phyloP scores from a whole-genome alignment of 2,888 invertebrate species.

The Tachina lurida region DNA sequence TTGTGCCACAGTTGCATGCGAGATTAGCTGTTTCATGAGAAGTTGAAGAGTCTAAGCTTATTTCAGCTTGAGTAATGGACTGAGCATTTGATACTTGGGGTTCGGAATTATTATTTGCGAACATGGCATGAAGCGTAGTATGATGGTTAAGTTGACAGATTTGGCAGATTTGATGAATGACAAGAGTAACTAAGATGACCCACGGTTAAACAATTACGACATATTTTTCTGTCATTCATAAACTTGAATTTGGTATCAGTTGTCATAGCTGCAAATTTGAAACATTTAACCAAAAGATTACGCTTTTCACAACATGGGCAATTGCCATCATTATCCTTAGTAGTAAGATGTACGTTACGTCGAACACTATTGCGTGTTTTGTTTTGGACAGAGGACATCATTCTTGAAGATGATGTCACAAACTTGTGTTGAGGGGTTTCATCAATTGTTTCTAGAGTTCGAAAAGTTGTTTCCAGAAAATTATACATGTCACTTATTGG shows the following conservation, averaged over 20 bases:
- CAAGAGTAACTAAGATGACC: too few species aligned
- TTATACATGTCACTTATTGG: not conserved
- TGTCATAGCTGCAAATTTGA: too few species aligned
- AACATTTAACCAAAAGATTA: too few species aligned
- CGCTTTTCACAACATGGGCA: too few species aligned
- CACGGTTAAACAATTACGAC: too few species aligned
- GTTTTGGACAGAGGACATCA: too few species aligned
- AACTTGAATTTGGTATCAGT: too few species aligned
- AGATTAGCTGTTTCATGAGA: not conserved
- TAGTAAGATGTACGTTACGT: too few species aligned
- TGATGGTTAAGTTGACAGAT: not conserved
- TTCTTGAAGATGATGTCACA: too few species aligned
- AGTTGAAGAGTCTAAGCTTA: not conserved
- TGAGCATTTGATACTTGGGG: not conserved
- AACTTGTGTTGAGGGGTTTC: not conserved
- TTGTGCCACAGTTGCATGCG: not conserved
- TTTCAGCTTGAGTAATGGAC: not conserved
- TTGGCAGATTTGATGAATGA: not conserved
- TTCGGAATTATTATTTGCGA: not conserved
- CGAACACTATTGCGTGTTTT: too few species aligned
- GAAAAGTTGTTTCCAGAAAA: conserved; percentile 29
- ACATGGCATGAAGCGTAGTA: not conserved
- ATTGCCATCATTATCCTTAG: too few species aligned
- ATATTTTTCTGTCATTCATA: too few species aligned
- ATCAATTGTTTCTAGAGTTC: conserved; percentile 7